Base-by-base conservation (phyloP, 2,888 invertebrate genomes). In the Sminthurinus aureus region DNA sequence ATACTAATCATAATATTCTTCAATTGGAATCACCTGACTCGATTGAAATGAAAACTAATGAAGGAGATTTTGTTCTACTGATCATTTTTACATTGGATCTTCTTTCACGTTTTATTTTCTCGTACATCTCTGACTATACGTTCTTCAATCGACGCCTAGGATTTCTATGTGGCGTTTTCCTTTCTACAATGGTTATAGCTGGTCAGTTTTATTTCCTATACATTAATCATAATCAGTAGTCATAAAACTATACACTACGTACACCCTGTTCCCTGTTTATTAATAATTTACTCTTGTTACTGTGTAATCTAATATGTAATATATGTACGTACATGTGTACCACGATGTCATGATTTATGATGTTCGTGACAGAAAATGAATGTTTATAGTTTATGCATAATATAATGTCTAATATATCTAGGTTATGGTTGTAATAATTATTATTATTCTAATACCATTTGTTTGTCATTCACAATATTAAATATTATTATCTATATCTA, bases 121-220 rank as follows among this genome's bases (percentile, higher is more conserved):
- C 86, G 0, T 88, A 86, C 77, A 24, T 87, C 50, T 86, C 88
- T 0, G 88, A 88, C 71, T 79, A 84, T n/a, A 50, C 77, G 12
- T 81, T 83, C 51, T 71, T 87, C 52, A 85, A 84, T 51, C 79
- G 84, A 67, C 74, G 86, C 22, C 66, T 83, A 11, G 84, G 81
- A 50, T 88, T 88, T 69, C 26, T 84, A 24, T 81, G 24, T 26
- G 38, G 38, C 1, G 38, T 38, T 6, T 38, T 38, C 38, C 6
- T 38, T 38, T 80, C 69, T 13, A 84, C 86, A 2, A 20, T 85
- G 77, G 58, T 85, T 11, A 85, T 86, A 82, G 83, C 83, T 67
- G 85, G 88, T 86, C 85, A 79, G 85, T 52, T 0, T 51, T 52
- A 18, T 76, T 50, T 12, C 51, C 20, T 38, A 4, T 38, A 38